A percentile compares a stretch with the other conserved stretches of the same genome.
These are phyloP conservation scores for Aricia agestis DNA, from an alignment of 1,140 invertebrate genomes.

Conservation along the genomic window DNA sequence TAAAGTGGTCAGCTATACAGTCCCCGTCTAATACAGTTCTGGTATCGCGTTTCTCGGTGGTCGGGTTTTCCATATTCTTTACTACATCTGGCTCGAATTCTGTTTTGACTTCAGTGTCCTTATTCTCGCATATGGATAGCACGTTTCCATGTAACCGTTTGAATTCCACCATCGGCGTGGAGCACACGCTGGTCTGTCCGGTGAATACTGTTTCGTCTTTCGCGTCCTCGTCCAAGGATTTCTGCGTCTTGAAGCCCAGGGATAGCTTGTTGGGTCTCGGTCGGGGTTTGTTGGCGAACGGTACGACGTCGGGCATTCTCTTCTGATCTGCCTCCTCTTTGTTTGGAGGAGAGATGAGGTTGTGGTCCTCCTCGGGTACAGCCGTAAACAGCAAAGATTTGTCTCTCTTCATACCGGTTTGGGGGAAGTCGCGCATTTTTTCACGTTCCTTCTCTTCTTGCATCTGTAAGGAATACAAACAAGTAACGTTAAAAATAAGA, in stretches of 20 bases:
- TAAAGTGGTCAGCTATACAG: constrained; percentile 67
- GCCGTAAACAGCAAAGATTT: constrained; percentile 86
- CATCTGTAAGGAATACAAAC: constrained; percentile 39
- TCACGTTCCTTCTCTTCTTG: constrained; percentile 59
- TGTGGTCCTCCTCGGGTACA: constrained; percentile 84
- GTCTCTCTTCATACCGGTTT: constrained; percentile 82
- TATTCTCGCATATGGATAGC: constrained; percentile 82
- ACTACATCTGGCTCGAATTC: constrained; percentile 62
- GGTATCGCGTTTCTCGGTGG: constrained; percentile 59
- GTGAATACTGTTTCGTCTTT: constrained; percentile 75
- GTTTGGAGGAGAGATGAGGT: constrained; percentile 59
- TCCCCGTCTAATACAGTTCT: constrained; percentile 60
- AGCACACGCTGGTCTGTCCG: constrained; percentile 82
- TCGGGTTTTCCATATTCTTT: constrained; percentile 54
- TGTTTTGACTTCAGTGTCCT: constrained; percentile 59
- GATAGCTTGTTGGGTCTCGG: constrained; percentile 77
- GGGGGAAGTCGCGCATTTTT: constrained; percentile 52
- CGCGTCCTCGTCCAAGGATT: constrained; percentile 74
- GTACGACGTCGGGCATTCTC: constrained; percentile 71
- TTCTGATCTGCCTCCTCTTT: constrained; percentile 43
- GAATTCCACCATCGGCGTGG: constrained; percentile 84
- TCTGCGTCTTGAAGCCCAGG: constrained; percentile 76
- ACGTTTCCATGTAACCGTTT: constrained; percentile 83
- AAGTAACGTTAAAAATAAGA: too few relatives aligned
- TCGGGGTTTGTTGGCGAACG: constrained; percentile 70